phyloP scores from a whole-genome alignment of 30 jellyfish, hydroid and myxozoan genomes.

The Hydractinia symbiolongicarpus region DNA sequence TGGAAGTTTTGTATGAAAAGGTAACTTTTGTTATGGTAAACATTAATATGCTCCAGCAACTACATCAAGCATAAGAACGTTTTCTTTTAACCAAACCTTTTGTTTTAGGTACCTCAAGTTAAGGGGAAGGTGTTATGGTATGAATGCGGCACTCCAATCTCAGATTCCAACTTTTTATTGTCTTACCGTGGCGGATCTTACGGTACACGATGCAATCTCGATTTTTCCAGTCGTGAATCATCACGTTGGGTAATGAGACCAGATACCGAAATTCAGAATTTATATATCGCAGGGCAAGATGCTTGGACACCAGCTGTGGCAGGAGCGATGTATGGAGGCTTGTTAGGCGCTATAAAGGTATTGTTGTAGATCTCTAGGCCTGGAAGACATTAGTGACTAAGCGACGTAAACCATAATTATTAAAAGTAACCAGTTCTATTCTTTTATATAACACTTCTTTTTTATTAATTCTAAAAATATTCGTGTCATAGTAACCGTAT shows the following conservation, averaged over 20 bases:
- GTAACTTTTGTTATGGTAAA: background rate
- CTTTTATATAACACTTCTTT: background rate
- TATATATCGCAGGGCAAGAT: slow-evolving; percentile 85
- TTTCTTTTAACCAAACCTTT: background rate
- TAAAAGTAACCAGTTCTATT: background rate
- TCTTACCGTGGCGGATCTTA: slow-evolving; percentile 82
- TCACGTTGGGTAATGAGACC: slow-evolving; percentile 91
- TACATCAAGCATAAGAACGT: too few relatives aligned
- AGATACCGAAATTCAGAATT: slow-evolving; percentile 63
- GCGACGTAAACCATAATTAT: background rate
- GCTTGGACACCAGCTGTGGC: slow-evolving; percentile 98
- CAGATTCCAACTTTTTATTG: slow-evolving; percentile 64
- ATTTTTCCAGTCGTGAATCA: slow-evolving; percentile 53
- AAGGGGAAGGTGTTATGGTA: slow-evolving; percentile 83
- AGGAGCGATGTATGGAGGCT: slow-evolving; percentile 93
- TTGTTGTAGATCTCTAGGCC: background rate
- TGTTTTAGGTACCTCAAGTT: slow-evolving; percentile 69
- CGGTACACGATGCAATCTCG: slow-evolving; percentile 82
- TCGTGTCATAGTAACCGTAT: too few relatives aligned
- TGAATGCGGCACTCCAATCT: slow-evolving; percentile 81
- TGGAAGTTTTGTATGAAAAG: slow-evolving; percentile 76
- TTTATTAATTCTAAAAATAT: background rate
- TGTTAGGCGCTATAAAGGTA: slow-evolving; percentile 72
- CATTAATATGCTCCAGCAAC: background rate
- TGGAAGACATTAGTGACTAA: background rate